Base-by-base conservation (phyloP, 2,797 vertebrate species). In the Pseudochaenichthys georgianus region DNA sequence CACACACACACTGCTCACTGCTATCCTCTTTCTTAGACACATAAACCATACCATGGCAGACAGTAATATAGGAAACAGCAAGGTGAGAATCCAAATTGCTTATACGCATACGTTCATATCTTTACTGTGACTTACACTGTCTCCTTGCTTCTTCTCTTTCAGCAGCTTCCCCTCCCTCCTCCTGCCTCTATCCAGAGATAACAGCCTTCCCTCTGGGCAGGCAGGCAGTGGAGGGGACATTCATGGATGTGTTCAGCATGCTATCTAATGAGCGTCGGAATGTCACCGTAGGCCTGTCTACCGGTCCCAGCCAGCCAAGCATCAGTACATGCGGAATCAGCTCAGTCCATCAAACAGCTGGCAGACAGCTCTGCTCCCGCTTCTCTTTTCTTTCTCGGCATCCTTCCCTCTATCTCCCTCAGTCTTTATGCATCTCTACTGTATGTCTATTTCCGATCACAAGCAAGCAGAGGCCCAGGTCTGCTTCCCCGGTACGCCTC, bases 211-310 rank as follows among this genome's bases (percentile, higher is more conserved):
- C 91, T 84, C 74, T 17, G 54, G 89, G 89, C 77, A 59, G 77
- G 61, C 75, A 70, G 79, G 79, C 75, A 42, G 80, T 13, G 43
- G 59, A 78, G 80, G 89, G 90, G 89, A 89, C 86, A 80, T 84
- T 79, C 74, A 66, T 80, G 90, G 91, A 90, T 86, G 73, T 93
- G 88, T 92, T 93, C 86, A 83, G 89, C 86, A 83, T 89, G 89
- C 91, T 86, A 82, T 89, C 87, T 93, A 93, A 93, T 92, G 92
- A 93, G 92, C 81, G 59, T 80, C 58, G 72, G 91, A 86, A 92
- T 91, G 89, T 90, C 89, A 93, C 87, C 55, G 81, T 69, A 86
- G 89, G 90, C 82, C 84, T 84, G 87, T 90, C 81, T 89, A 84
- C 82, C 71, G 80, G 81, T 90, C 84, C 86, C 83, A 78, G 76